Conservation (phyloP, 1,140 invertebrate genomes). For the Leptinotarsa undecemlineata region DNA sequence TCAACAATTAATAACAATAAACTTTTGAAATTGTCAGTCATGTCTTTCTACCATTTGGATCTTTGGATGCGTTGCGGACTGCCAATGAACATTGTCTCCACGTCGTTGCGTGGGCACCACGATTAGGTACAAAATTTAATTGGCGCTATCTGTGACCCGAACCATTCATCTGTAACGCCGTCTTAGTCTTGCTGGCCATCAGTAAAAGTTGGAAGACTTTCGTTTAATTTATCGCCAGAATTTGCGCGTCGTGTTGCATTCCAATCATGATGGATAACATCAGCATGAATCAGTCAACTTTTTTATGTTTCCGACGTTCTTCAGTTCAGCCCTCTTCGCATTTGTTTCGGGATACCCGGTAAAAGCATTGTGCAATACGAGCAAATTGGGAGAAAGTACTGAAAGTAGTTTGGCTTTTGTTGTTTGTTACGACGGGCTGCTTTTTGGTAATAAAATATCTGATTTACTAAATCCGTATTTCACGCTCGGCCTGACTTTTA, state of each 20-base stretch:
- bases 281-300: neutral
- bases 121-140: neutral
- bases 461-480: too few relatives aligned
- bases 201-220: constrained; percentile 8
- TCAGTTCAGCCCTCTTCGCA: constrained; percentile 4
- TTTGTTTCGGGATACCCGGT: neutral
- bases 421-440: too few relatives aligned
- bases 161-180: neutral
- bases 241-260: constrained; percentile 5
- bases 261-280: constrained; percentile 1
- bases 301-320: neutral
- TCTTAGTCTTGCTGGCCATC: neutral
- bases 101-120: neutral
- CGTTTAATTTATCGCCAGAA: constrained; percentile 1
- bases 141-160: neutral
- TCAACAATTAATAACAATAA: too few relatives aligned
- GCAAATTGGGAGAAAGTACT: neutral
- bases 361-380: constrained; percentile 6
- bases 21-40: too few relatives aligned
- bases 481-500: too few relatives aligned
- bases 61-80: too few relatives aligned
- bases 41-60: too few relatives aligned
- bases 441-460: neutral
- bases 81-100: neutral
- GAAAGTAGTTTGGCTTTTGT: neutral